phyloP scores from a whole-genome alignment of 2,113 vertebrate genomes.

The Osmerus eperlanus region DNA sequence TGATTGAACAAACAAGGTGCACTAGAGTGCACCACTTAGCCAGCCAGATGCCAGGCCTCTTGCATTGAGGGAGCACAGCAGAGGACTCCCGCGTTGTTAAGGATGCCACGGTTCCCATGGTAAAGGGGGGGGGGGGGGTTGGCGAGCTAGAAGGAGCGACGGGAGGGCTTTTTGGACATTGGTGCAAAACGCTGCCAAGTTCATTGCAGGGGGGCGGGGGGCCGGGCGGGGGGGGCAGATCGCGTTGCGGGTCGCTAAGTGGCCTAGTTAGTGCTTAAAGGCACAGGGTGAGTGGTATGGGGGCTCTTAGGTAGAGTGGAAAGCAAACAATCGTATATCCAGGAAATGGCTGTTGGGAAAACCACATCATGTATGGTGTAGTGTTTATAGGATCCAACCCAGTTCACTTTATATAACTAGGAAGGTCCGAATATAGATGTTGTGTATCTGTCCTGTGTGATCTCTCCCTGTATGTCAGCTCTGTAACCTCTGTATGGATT shows the following conservation, averaged over 20 bases:
- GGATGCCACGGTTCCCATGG: slow-evolving; percentile 74
- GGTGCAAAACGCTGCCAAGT: slow-evolving; percentile 58
- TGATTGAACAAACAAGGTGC: slow-evolving; percentile 69
- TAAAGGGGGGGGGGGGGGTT: slow-evolving; percentile 49
- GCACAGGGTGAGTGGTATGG: slow-evolving; percentile 64
- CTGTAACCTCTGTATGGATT: no score
- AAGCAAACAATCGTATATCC: neutral
- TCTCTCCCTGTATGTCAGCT: no score
- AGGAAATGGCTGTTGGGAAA: neutral
- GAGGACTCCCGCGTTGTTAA: slow-evolving; percentile 70
- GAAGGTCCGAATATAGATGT: no score
- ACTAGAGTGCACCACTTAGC: slow-evolving; percentile 71
- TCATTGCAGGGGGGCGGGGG: slow-evolving; percentile 44
- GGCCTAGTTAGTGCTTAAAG: slow-evolving; percentile 74
- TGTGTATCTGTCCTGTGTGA: no score
- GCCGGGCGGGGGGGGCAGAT: slow-evolving; percentile 54
- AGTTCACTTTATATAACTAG: slow-evolving; percentile 18
- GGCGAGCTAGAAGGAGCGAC: neutral
- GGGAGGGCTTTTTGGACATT: neutral
- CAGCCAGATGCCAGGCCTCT: slow-evolving; percentile 71
- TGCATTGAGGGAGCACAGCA: slow-evolving; percentile 64
- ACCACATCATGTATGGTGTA: no score
- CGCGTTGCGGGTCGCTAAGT: slow-evolving; percentile 71
- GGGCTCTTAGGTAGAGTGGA: slow-evolving; percentile 30
- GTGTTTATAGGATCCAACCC: slow-evolving; percentile 12